Conservation (phyloP, 2,888 invertebrate genomes). For the Phaonia tiefii region DNA sequence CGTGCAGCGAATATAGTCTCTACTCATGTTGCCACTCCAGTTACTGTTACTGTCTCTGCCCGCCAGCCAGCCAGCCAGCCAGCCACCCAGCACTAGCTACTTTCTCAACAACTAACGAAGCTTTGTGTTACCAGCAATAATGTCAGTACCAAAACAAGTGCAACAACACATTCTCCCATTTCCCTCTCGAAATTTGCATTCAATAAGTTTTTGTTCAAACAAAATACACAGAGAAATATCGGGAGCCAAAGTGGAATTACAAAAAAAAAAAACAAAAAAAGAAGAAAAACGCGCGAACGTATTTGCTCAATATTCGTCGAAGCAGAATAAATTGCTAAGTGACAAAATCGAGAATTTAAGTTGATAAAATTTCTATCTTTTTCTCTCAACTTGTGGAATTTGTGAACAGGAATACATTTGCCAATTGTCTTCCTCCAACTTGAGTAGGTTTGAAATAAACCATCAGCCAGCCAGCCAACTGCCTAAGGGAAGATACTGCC, state of each 20-base stretch:
- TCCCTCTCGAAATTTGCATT: slow-evolving; percentile 46
- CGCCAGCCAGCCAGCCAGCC: slow-evolving; percentile 3
- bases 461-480: not conserved
- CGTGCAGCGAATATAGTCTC: slow-evolving; percentile 63
- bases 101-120: slow-evolving; percentile 53
- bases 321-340: slow-evolving; percentile 37
- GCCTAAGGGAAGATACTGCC: not conserved
- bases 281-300: slow-evolving; percentile 26
- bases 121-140: slow-evolving; percentile 33
- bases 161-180: not conserved
- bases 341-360: slow-evolving; percentile 54
- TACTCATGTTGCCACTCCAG: slow-evolving; percentile 37
- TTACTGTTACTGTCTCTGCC: slow-evolving; percentile 25
- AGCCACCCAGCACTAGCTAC: not conserved
- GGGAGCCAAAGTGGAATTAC: slow-evolving; percentile 36
- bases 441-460: not conserved
- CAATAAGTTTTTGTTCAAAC: slow-evolving; percentile 59
- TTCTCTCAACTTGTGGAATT: slow-evolving; percentile 10
- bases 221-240: slow-evolving; percentile 27
- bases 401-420: not conserved
- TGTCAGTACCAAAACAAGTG: slow-evolving; percentile 3
- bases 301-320: slow-evolving; percentile 29
- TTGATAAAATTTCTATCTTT: slow-evolving; percentile 44
- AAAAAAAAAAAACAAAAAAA: too few species aligned
- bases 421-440: not conserved